phyloP scores from a whole-genome alignment of 2,888 invertebrate species.

The Lasius fuliginosus region DNA sequence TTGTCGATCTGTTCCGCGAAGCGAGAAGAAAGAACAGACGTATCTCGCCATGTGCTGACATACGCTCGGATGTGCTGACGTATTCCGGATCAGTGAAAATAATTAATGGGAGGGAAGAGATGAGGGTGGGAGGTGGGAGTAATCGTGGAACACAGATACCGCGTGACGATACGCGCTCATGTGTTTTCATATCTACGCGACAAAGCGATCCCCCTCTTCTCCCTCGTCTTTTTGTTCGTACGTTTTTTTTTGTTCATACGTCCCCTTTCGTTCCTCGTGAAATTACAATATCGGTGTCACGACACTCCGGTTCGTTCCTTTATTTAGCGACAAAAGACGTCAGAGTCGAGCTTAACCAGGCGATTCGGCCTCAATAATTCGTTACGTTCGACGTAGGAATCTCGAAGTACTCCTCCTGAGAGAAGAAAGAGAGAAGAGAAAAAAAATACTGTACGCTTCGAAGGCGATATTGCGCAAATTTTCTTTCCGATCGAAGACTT shows the following conservation, averaged over 20 bases:
- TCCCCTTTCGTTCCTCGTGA: background rate
- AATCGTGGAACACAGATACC: constrained; percentile 59
- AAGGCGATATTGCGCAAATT: constrained; percentile 10
- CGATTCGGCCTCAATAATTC: constrained; percentile 62
- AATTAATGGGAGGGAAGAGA: constrained; percentile 55
- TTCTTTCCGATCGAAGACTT: constrained; percentile 28
- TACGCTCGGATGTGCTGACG: constrained; percentile 42
- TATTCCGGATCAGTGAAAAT: constrained; percentile 61
- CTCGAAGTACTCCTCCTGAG: background rate
- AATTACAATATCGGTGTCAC: constrained; percentile 62
- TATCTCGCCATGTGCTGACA: constrained; percentile 31
- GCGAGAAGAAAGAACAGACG: constrained; percentile 27
- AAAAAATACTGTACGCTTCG: background rate
- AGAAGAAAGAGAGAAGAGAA: constrained; percentile 18
- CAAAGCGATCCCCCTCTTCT: constrained; percentile 17
- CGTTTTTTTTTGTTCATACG: background rate
- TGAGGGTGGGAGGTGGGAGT: constrained; percentile 12
- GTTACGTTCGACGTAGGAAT: constrained; percentile 36
- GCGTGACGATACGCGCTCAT: constrained; percentile 53
- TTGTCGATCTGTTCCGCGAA: constrained; percentile 23
- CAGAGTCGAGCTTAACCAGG: constrained; percentile 34
- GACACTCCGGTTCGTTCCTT: constrained; percentile 33
- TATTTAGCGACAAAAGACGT: constrained; percentile 64
- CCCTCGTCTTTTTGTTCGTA: background rate
- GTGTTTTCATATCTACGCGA: constrained; percentile 41